Evolutionary conservation across 2,888 invertebrate species (phyloP), one percentile per base, ranked within the genome.

Genomic region (Stegophylla sp.): DNA sequence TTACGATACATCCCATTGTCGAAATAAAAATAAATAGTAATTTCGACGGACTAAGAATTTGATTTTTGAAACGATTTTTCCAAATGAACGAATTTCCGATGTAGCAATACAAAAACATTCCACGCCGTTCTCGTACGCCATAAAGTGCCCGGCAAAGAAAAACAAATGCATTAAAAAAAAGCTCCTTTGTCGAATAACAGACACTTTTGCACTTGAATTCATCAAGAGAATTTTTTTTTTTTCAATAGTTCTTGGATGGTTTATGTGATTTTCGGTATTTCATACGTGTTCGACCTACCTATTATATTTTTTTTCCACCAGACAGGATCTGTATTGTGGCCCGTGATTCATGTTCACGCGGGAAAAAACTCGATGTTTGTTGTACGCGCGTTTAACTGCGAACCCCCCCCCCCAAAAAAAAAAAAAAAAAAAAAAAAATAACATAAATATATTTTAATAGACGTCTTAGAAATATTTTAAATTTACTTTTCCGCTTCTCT

Each of bases 51-150:
- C 17, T 41, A 23, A 66, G 41, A 75, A 75, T 63, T 15, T 41
- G 41, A 53, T 64, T 64, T 53, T 64, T 20, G 17, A 12, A 64
- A 75, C 34, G 26, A 43, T 23, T 66, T 75, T 64, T 64, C 64
- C 64, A 26, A 43, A 26, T 51, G 34, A 75, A 64, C 12, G 74
- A 51, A 41, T 74, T 51, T 34, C 34, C 3, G 34, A 63, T 41
- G n/a, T 17, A 20, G 28, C n/a, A 26, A 28, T 41, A 75, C 12
- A 53, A 75, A 73, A 75, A 53, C 41, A 64, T 75, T 64, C 64
- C 41, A 13, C 2, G 3, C n/a, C 53, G 10, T 61, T 13, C 43
- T n/a, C 17, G 10, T n/a, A 73, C 15, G 5, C 28, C 5, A 48
- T 51, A 15, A 34, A 51, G 34, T 51, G 20, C 34, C 3, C 2